These are phyloP conservation scores for Zeugodacus cucurbitae DNA, from an alignment of 1,140 invertebrate species.

Conservation along the genomic window DNA sequence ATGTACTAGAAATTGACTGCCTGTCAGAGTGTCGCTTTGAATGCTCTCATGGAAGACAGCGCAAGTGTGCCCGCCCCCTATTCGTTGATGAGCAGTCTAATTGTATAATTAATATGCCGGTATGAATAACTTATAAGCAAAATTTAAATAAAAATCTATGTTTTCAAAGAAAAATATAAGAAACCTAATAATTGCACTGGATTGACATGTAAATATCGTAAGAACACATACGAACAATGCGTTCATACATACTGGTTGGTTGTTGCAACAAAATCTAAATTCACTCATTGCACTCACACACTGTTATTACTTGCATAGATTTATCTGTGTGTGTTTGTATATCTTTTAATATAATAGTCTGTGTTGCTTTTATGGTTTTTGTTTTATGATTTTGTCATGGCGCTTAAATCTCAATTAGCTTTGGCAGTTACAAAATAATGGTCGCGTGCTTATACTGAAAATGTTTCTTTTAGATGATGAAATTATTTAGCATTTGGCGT, in stretches of 20 bases:
- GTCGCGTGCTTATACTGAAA: slow-evolving; percentile 13
- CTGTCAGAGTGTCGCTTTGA: background rate
- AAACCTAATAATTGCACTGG: background rate
- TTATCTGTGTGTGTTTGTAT: no score
- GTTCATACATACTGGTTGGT: background rate
- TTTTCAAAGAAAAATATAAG: background rate
- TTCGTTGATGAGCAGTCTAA: background rate
- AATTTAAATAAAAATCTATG: background rate
- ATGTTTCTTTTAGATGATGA: background rate
- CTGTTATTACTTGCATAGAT: no score
- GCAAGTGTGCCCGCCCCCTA: background rate
- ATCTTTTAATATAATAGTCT: no score
- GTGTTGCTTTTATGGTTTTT: background rate
- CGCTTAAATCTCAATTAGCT: background rate
- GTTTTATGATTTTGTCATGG: background rate
- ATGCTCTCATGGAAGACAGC: background rate
- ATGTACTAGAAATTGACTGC: background rate
- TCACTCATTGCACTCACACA: background rate
- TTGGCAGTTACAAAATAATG: slow-evolving; percentile 3
- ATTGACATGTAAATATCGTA: background rate
- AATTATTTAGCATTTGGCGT: background rate
- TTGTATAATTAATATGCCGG: background rate
- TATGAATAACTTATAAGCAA: background rate
- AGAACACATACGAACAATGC: background rate
- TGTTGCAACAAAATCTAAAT: background rate